Percentiles rank a stretch among this genome's conserved stretches.
These are phyloP conservation scores for Phlogophora meticulosa DNA, from an alignment of 2,888 invertebrate species.

Conservation along the genomic window DNA sequence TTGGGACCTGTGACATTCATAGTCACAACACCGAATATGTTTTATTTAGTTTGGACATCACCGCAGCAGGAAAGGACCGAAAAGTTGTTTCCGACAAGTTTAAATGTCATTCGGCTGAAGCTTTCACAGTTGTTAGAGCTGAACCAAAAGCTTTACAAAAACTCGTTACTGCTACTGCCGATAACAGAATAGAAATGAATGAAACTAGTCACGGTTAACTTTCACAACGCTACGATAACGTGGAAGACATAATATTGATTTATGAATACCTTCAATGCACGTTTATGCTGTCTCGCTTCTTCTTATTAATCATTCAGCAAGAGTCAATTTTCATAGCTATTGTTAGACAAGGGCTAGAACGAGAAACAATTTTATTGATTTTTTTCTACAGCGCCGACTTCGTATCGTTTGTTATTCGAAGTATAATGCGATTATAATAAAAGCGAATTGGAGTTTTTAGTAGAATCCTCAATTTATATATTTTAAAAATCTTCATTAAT, in stretches of 20 bases:
- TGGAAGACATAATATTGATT: slow-evolving; percentile 57
- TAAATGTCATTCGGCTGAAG: slow-evolving; percentile 36
- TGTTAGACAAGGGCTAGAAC: slow-evolving; percentile 25
- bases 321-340: slow-evolving; percentile 49
- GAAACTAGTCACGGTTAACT: slow-evolving; percentile 29
- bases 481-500: no score
- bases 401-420: background rate
- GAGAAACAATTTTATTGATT: slow-evolving; percentile 37
- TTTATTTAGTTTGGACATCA: slow-evolving; percentile 35
- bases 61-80: slow-evolving; percentile 21
- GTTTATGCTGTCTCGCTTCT: slow-evolving; percentile 51
- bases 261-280: slow-evolving; percentile 31
- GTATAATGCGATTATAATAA: background rate
- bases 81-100: slow-evolving; percentile 29
- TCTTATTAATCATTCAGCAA: slow-evolving; percentile 50
- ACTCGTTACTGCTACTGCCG: slow-evolving; percentile 11
- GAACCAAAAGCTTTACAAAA: slow-evolving; percentile 20
- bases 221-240: slow-evolving; percentile 30
- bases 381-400: slow-evolving; percentile 6
- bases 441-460: background rate
- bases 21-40: slow-evolving; percentile 31
- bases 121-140: slow-evolving; percentile 28
- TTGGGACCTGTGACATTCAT: slow-evolving; percentile 25
- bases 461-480: background rate
- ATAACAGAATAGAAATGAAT: slow-evolving; percentile 28